Base-by-base conservation (phyloP, 2,113 vertebrate species). In the Noturus placidus region DNA sequence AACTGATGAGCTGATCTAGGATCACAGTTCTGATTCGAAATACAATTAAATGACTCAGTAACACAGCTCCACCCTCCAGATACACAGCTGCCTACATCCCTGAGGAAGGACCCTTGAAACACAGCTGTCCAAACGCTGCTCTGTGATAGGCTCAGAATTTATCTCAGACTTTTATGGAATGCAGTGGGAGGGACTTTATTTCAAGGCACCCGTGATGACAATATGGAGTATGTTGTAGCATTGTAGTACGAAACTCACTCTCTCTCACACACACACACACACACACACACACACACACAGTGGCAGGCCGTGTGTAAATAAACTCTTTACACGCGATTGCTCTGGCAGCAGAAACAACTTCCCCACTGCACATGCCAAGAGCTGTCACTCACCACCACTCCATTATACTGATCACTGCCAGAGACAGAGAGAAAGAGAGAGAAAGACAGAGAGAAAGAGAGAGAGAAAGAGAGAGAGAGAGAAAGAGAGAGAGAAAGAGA, bases 261-360 rank as follows among this genome's bases (percentile, higher is more conserved):
- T 22, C 61, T n/a, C 65, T 17, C 65, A 33, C 61, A n/a, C 63
- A 69, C 67, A 35, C 67, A 70, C 69, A 76, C 38, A 74, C 70
- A 74, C 70, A 74, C 70, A 74, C 70, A 74, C 35, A 74, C 78
- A 70, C 79, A 65, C 81, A 56, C 70, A 35, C 69, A 82, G 57
- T 54, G 70, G n/a, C 57, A 61, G 30, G 25, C 38, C 59, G 56
- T 59, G 85, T 91, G 89, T 76, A 76, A 91, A 91, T 89, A 91
- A 91, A 90, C 89, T 91, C 90, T 89, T 90, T 77, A 91, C 89
- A 91, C 86, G 87, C 88, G 84, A 91, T 46, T 4, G 38, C 22
- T 46, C 10, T 76, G 72, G 72, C 38, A 76, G 38, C 72, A 76
- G 72, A 22, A 76, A 33, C 20, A 76, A 46, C 20, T 3, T 76